Evolutionary conservation across 2,888 invertebrate species (phyloP).

Genomic region (Philereme transversata): DNA sequence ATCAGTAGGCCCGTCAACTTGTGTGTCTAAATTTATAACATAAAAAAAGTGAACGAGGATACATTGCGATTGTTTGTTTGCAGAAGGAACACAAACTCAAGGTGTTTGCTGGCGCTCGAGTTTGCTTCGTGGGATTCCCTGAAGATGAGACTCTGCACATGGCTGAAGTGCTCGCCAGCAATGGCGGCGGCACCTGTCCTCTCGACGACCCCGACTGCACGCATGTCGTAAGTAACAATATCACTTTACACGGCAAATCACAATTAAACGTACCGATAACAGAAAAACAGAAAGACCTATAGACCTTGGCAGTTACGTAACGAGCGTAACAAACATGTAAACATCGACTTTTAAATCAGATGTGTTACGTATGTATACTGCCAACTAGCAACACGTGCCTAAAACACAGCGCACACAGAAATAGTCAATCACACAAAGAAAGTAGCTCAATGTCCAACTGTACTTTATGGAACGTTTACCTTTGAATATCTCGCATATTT

Average conservation of each 20-base stretch:
- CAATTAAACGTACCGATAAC: slow-evolving; percentile 20
- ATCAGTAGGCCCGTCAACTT: too few relatives aligned
- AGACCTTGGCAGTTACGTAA: slow-evolving; percentile 38
- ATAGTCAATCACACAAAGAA: slow-evolving; percentile 37
- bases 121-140: slow-evolving; percentile 95
- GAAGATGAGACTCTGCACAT: slow-evolving; percentile 96
- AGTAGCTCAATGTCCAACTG: slow-evolving; percentile 40
- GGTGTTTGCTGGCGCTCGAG: slow-evolving; percentile 93
- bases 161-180: slow-evolving; percentile 93
- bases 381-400: slow-evolving; percentile 30
- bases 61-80: slow-evolving; percentile 40
- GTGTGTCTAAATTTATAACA: too few relatives aligned
- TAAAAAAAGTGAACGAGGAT: background rate
- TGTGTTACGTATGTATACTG: slow-evolving; percentile 31
- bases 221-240: slow-evolving; percentile 91
- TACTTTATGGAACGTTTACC: slow-evolving; percentile 58
- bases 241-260: slow-evolving; percentile 16
- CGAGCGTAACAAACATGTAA: slow-evolving; percentile 28
- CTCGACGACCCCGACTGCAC: slow-evolving; percentile 93
- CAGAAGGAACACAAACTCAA: slow-evolving; percentile 90
- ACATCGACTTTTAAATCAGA: slow-evolving; percentile 35
- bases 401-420: slow-evolving; percentile 22
- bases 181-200: slow-evolving; percentile 91
- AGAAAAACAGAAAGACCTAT: slow-evolving; percentile 21
- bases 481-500: slow-evolving; percentile 56